Evolutionary conservation across 2,888 invertebrate genomes (phyloP).

Genomic region (Papilio protenor): DNA sequence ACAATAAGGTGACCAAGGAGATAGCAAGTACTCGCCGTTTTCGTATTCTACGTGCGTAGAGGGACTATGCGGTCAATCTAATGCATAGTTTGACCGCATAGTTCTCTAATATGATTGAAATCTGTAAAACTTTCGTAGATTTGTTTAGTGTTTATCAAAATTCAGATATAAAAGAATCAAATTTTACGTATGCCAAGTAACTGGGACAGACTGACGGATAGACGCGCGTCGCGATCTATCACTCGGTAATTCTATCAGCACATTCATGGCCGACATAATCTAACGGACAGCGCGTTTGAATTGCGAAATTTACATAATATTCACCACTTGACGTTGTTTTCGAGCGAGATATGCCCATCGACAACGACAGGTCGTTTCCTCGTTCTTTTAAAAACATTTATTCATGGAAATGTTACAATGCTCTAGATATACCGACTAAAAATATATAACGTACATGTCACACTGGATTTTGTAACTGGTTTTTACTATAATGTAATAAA

Average conservation of each 20-base stretch:
- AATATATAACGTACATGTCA: slow-evolving; percentile 14
- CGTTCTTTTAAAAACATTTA: slow-evolving; percentile 35
- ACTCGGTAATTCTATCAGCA: slow-evolving; percentile 33
- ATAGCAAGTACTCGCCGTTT: neutral
- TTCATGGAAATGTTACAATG: slow-evolving; percentile 37
- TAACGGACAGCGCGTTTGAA: slow-evolving; percentile 14
- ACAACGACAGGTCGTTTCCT: slow-evolving; percentile 40
- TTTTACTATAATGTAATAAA: neutral
- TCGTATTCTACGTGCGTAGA: neutral
- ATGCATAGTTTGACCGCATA: neutral
- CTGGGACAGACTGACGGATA: neutral
- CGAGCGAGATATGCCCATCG: slow-evolving; percentile 20
- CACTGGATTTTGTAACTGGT: slow-evolving; percentile 36
- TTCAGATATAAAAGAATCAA: neutral
- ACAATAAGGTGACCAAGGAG: neutral
- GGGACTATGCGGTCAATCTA: neutral
- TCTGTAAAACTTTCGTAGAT: neutral
- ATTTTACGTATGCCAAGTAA: slow-evolving; percentile 9
- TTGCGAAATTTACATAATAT: slow-evolving; percentile 36
- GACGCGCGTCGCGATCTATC: slow-evolving; percentile 22
- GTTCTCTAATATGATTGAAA: no score
- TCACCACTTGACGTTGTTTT: slow-evolving; percentile 38
- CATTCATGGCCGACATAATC: slow-evolving; percentile 23
- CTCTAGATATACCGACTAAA: slow-evolving; percentile 26
- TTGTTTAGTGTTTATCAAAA: neutral